A percentile compares a stretch with the other conserved stretches of the same genome.
phyloP scores from a whole-genome alignment of 1,140 invertebrate species.

The Lethrus apterus region DNA sequence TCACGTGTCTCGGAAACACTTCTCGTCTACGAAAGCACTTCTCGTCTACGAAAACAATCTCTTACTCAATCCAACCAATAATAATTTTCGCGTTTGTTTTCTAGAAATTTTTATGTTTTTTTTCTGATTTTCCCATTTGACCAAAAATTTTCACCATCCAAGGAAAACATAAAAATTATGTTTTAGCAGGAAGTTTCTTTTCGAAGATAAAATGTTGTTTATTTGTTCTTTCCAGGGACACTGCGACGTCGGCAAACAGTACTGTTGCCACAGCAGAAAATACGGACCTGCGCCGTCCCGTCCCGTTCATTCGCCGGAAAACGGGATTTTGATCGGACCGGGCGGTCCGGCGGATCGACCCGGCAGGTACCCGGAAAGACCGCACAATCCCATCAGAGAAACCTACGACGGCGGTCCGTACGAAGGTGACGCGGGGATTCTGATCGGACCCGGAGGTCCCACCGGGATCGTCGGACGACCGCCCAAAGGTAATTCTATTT shows the following conservation, averaged over 20 bases:
- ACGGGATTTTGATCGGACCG: conserved; percentile 49
- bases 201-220: no score
- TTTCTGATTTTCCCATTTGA: no score
- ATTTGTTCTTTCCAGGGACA: conserved; percentile 44
- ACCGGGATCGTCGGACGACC: conserved; percentile 45
- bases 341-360: conserved; percentile 42
- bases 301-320: conserved; percentile 34
- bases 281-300: conserved; percentile 30
- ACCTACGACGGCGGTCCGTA: conserved; percentile 3
- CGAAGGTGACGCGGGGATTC: conserved; percentile 32
- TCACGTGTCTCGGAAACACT: no score
- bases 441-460: conserved; percentile 50
- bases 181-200: no score
- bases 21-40: no score
- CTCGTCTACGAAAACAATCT: no score
- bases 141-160: no score
- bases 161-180: no score
- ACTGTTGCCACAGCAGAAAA: conserved; percentile 45
- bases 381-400: conserved; percentile 16
- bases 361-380: conserved; percentile 1
- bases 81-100: no score
- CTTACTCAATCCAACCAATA: no score
- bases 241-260: conserved; percentile 47
- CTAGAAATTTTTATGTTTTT: no score
- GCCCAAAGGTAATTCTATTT: no score